These are phyloP conservation scores for Hoplodrina ambigua DNA, from an alignment of 2,888 invertebrate species.

Conservation along the genomic window DNA sequence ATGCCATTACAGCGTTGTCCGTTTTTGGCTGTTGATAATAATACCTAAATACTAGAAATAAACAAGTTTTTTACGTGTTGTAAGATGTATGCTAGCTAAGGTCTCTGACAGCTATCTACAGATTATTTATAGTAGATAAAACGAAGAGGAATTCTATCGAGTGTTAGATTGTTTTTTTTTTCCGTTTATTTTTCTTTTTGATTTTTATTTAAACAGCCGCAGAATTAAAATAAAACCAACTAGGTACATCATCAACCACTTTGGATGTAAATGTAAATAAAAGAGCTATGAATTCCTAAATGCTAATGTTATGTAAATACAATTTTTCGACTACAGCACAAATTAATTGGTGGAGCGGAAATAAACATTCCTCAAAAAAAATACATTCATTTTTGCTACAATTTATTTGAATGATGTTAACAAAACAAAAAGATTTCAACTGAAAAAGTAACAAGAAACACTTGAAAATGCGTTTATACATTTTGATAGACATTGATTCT, in stretches of 20 bases:
- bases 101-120: conserved; percentile 23
- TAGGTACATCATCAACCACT: conserved; percentile 39
- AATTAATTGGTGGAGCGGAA: conserved; percentile 36
- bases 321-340: conserved; percentile 20
- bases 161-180: conserved; percentile 11
- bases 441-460: conserved; percentile 18
- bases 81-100: conserved; percentile 22
- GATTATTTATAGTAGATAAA: conserved; percentile 11
- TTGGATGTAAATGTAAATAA: conserved; percentile 32
- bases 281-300: conserved; percentile 32
- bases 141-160: conserved; percentile 15
- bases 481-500: conserved; percentile 30
- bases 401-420: conserved; percentile 16
- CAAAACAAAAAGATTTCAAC: conserved; percentile 3
- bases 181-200: conserved; percentile 4
- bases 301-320: conserved; percentile 37
- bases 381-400: conserved; percentile 14
- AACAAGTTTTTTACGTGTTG: conserved; percentile 47
- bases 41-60: conserved; percentile 26
- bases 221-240: conserved; percentile 33
- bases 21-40: conserved; percentile 30
- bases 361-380: conserved; percentile 5
- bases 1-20: conserved; percentile 35
- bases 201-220: conserved; percentile 19
- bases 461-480: conserved; percentile 32